A percentile compares a stretch with the other conserved stretches of the same genome.
Evolutionary conservation across 1,140 invertebrate genomes (phyloP).

Genomic region (Caerostris darwini): DNA sequence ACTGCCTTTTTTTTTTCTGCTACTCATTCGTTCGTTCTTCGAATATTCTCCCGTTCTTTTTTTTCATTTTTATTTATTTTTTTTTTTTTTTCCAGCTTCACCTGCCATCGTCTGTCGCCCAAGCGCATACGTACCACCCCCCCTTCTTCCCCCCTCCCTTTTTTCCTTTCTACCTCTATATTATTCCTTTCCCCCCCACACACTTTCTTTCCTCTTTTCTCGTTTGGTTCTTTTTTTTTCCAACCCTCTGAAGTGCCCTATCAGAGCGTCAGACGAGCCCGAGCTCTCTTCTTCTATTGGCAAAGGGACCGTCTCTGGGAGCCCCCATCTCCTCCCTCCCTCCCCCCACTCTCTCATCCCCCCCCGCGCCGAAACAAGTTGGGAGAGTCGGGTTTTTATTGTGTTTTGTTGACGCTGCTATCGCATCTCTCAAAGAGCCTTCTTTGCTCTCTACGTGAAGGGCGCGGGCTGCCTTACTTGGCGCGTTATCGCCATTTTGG

Average conservation of each 20-base stretch:
- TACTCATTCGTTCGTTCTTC: conserved; percentile 15
- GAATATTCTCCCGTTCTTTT: conserved; percentile 21
- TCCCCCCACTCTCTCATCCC: not conserved
- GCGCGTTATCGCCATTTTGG: not conserved
- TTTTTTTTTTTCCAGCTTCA: conserved; percentile 16
- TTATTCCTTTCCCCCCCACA: not conserved
- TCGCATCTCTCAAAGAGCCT: conserved; percentile 18
- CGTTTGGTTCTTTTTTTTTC: conserved; percentile 24
- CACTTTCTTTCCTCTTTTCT: not conserved
- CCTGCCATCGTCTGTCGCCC: conserved; percentile 33
- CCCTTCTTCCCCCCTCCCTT: not conserved
- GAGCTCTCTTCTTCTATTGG: conserved; percentile 36
- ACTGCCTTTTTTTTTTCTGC: not conserved
- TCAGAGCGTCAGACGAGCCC: conserved; percentile 48
- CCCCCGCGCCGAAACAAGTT: not conserved
- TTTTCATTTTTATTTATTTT: not conserved
- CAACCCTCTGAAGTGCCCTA: conserved; percentile 45
- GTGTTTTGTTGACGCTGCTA: conserved; percentile 37
- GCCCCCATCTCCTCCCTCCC: not conserved
- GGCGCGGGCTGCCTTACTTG: not conserved
- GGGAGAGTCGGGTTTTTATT: conserved; percentile 12
- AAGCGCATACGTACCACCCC: not conserved
- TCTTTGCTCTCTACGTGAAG: not conserved
- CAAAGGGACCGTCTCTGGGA: conserved; percentile 28
- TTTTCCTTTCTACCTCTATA: not conserved